These are phyloP conservation scores for Polyodon spathula DNA, from an alignment of 2,113 vertebrate species.

Conservation along the genomic window DNA sequence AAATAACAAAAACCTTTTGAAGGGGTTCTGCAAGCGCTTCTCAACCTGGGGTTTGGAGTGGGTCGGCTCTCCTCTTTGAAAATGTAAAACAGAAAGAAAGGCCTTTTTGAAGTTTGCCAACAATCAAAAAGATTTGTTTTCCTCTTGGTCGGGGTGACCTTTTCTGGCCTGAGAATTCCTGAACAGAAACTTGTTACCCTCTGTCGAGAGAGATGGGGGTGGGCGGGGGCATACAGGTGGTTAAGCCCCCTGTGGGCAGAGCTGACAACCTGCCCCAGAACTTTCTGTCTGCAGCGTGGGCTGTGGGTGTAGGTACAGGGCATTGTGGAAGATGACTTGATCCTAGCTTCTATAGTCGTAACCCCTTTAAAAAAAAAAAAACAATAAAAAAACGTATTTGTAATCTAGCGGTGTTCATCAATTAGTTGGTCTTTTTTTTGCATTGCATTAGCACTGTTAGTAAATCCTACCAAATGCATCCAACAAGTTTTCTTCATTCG, in stretches of 20 bases:
- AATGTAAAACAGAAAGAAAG: background rate
- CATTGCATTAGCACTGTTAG: too few relatives aligned
- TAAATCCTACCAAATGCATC: too few relatives aligned
- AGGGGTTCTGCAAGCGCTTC: too few relatives aligned
- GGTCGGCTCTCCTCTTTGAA: too few relatives aligned
- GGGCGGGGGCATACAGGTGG: background rate
- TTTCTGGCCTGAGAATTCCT: conserved; percentile 1
- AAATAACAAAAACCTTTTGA: too few relatives aligned
- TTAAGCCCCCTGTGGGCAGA: too few relatives aligned
- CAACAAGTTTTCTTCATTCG: too few relatives aligned
- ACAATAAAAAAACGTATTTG: background rate
- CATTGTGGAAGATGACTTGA: background rate
- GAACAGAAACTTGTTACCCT: background rate
- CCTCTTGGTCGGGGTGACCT: background rate
- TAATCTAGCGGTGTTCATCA: background rate
- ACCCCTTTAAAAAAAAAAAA: background rate
- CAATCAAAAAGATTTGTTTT: conserved; percentile 17
- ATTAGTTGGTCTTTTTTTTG: background rate
- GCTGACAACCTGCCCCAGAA: too few relatives aligned
- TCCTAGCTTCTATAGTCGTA: background rate
- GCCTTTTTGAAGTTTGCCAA: conserved; percentile 14
- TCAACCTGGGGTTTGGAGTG: too few relatives aligned
- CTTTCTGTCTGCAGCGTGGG: background rate
- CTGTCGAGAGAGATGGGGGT: background rate
- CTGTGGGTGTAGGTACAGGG: background rate